Conservation (phyloP, 2,888 invertebrate species). For the Stegophylla sp. region DNA sequence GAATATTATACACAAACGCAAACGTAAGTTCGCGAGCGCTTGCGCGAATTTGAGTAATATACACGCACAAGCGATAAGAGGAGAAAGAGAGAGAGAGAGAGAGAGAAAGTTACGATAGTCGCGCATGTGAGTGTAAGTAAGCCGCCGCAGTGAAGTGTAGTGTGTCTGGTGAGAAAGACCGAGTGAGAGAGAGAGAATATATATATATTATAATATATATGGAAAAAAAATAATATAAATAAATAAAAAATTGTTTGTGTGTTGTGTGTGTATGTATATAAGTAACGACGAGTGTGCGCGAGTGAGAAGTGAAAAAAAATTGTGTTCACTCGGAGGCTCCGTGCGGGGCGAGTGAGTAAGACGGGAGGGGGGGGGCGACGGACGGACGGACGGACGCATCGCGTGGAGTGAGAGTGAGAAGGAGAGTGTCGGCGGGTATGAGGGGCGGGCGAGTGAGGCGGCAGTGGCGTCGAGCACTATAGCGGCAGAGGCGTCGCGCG, state of each 20-base stretch:
- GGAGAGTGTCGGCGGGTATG: too few relatives aligned
- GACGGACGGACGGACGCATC: too few relatives aligned
- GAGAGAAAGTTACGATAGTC: not conserved
- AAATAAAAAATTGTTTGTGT: too few relatives aligned
- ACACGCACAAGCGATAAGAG: slow-evolving; percentile 5
- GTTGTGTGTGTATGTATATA: too few relatives aligned
- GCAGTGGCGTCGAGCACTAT: too few relatives aligned
- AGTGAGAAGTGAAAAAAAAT: slow-evolving; percentile 26
- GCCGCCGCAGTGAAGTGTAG: not conserved
- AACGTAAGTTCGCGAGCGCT: not conserved
- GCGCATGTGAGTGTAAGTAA: not conserved
- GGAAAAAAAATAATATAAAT: too few relatives aligned
- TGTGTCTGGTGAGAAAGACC: slow-evolving; percentile 9
- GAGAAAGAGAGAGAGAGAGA: not conserved
- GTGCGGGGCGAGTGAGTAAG: not conserved
- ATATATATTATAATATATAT: too few relatives aligned
- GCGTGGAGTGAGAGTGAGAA: too few relatives aligned
- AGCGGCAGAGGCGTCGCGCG: too few relatives aligned
- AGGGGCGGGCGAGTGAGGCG: too few relatives aligned
- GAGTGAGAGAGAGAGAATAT: slow-evolving; percentile 36
- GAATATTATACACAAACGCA: slow-evolving; percentile 6
- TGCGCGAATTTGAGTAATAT: not conserved
- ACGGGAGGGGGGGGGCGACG: not conserved
- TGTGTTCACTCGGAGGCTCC: not conserved
- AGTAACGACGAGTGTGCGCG: too few relatives aligned